Conservation (phyloP, 2,113 vertebrate species). For the Ammodytes marinus region DNA sequence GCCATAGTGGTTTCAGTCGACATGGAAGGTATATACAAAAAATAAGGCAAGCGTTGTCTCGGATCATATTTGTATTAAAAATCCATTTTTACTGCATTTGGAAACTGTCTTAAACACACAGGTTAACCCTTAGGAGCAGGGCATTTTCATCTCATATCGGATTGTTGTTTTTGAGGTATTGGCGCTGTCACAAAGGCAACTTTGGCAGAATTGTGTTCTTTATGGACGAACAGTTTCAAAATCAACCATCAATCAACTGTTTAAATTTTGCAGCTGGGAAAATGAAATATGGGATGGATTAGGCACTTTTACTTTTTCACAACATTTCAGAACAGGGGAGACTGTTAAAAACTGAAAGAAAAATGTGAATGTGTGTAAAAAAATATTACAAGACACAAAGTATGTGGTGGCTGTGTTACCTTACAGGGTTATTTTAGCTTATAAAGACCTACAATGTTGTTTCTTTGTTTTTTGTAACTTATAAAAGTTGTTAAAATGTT, state of each 20-base stretch:
- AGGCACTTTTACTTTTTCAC: conserved; percentile 31
- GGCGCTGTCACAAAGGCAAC: conserved; percentile 66
- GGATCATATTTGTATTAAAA: conserved; percentile 14
- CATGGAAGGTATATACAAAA: conserved; percentile 30
- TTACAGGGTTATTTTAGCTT: neutral
- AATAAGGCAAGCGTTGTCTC: conserved; percentile 30
- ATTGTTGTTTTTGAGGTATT: conserved; percentile 66
- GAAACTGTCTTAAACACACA: neutral
- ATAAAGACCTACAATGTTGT: no score
- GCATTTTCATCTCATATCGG: neutral
- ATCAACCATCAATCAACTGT: neutral
- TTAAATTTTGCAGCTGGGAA: conserved; percentile 21
- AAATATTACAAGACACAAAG: conserved; percentile 7
- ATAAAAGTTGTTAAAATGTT: no score
- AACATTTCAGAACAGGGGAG: conserved; percentile 9
- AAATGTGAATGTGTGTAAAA: neutral
- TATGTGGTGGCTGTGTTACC: conserved; percentile 26
- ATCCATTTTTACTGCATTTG: conserved; percentile 47
- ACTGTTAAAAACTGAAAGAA: conserved; percentile 1
- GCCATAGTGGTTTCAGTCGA: conserved; percentile 64
- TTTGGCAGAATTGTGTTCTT: conserved; percentile 64
- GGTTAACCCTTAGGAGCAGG: neutral
- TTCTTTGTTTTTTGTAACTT: no score
- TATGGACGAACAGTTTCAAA: neutral
- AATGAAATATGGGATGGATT: conserved; percentile 12